phyloP scores from a whole-genome alignment of 2,797 vertebrate genomes.

The Valencia hispanica region DNA sequence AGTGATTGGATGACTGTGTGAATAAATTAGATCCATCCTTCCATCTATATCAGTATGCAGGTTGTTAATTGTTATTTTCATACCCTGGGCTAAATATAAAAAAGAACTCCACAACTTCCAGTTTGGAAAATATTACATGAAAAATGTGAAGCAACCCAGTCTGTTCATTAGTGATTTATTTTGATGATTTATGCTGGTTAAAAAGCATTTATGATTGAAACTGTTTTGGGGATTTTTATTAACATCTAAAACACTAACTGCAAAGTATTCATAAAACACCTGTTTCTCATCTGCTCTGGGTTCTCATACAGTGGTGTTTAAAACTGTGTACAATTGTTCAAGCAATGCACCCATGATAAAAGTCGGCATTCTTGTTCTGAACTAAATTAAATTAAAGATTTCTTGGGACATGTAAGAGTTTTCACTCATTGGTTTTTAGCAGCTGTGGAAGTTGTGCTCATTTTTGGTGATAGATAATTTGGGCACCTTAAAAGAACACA shows the following conservation, averaged over 20 bases:
- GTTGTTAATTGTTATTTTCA: not conserved
- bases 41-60: not conserved
- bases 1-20: not conserved
- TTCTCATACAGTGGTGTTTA: slow-evolving; percentile 10
- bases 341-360: slow-evolving; percentile 12
- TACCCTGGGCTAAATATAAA: not conserved
- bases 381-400: not conserved
- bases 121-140: not conserved
- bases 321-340: slow-evolving; percentile 1
- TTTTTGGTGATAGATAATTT: slow-evolving; percentile 35
- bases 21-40: not conserved
- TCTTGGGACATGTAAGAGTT: not conserved
- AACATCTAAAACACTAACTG: slow-evolving; percentile 42
- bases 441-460: slow-evolving; percentile 54
- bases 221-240: slow-evolving; percentile 37
- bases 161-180: slow-evolving; percentile 12
- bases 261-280: not conserved
- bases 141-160: not conserved
- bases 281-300: slow-evolving; percentile 26
- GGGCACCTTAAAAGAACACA: slow-evolving; percentile 5
- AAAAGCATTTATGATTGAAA: slow-evolving; percentile 1
- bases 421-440: slow-evolving; percentile 5
- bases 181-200: not conserved
- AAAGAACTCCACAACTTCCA: not conserved
- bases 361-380: not conserved